These are phyloP conservation scores for Tetramorium parvispinum DNA, from an alignment of 1,140 invertebrate species.

Conservation along the genomic window DNA sequence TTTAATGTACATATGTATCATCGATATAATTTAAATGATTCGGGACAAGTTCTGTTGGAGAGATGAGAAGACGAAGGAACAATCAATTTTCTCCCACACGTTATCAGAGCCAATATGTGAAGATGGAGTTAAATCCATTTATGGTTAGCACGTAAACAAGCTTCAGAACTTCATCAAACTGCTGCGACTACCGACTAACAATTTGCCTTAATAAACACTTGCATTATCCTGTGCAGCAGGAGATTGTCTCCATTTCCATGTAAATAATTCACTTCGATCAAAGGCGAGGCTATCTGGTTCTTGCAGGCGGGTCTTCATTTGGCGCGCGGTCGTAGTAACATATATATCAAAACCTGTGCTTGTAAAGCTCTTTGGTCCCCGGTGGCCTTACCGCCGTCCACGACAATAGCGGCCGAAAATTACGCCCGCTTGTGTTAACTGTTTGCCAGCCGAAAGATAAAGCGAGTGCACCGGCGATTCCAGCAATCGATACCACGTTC, in stretches of 20 bases:
- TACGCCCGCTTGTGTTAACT: conserved; percentile 86
- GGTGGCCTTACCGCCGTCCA: conserved; percentile 88
- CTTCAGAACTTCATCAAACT: conserved; percentile 55
- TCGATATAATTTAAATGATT: neutral
- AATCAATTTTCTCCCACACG: conserved; percentile 18
- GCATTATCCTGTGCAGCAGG: conserved; percentile 53
- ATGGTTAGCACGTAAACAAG: conserved; percentile 48
- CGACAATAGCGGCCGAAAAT: conserved; percentile 88
- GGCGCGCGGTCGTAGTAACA: conserved; percentile 49
- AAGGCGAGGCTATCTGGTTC: conserved; percentile 61
- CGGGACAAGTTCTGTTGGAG: neutral
- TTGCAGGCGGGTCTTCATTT: conserved; percentile 62
- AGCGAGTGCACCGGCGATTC: conserved; percentile 55
- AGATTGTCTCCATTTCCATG: conserved; percentile 60
- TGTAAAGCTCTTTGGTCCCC: conserved; percentile 87
- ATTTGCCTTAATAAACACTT: conserved; percentile 62
- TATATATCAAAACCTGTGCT: conserved; percentile 53
- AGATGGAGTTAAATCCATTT: conserved; percentile 50
- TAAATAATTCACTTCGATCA: conserved; percentile 63
- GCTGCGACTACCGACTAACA: conserved; percentile 45
- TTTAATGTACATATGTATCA: too few relatives aligned
- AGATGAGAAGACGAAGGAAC: neutral
- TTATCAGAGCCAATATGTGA: conserved; percentile 35
- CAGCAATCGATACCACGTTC: conserved; percentile 47
- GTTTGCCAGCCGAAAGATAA: conserved; percentile 85